phyloP scores from a whole-genome alignment of 1,140 invertebrate species.

The Ditylenchus dipsaci region DNA sequence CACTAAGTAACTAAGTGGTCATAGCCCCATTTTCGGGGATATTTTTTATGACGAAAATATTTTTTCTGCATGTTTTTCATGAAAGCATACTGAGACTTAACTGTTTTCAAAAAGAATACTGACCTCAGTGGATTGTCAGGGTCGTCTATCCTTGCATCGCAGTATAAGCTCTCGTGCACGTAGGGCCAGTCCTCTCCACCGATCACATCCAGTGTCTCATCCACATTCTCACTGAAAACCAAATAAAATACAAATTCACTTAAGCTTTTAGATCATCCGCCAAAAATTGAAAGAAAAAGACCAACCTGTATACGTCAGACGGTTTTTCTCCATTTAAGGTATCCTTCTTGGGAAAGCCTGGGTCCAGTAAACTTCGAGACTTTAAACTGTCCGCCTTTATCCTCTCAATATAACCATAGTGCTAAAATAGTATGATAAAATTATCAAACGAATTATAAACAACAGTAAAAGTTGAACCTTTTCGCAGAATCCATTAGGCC shows the following conservation, averaged over 20 bases:
- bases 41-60: too few relatives aligned
- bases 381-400: background rate
- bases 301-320: constrained; percentile 1
- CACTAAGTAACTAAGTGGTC: too few relatives aligned
- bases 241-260: background rate
- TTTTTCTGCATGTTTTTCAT: too few relatives aligned
- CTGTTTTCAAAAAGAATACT: background rate
- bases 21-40: too few relatives aligned
- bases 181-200: constrained; percentile 3
- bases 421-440: background rate
- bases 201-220: constrained; percentile 1
- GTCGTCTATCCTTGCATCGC: constrained; percentile 6
- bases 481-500: constrained; percentile 5
- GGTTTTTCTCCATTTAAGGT: background rate
- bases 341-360: background rate
- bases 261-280: background rate
- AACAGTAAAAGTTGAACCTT: background rate
- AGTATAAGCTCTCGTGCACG: constrained; percentile 3
- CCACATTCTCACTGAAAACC: background rate
- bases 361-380: constrained; percentile 4
- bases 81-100: too few relatives aligned
- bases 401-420: constrained; percentile 2
- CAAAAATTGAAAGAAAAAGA: background rate
- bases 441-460: too few relatives aligned
- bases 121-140: constrained; percentile 9